Conservation (phyloP, 2,113 vertebrate species). For the Leptodactylus fuscus region DNA sequence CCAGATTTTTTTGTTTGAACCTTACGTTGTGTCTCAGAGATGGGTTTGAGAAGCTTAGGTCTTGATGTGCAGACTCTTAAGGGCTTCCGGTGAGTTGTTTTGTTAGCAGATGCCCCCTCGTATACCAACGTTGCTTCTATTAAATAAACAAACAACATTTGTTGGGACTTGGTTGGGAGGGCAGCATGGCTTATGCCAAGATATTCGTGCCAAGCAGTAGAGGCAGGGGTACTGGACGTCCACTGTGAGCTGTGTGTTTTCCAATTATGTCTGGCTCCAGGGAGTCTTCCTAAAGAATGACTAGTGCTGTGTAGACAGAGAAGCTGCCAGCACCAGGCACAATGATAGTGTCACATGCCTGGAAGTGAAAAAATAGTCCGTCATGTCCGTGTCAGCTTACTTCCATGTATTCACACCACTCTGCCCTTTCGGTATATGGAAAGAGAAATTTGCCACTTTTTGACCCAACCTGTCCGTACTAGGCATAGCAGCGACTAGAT, state of each 20-base stretch:
- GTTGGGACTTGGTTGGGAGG: not conserved
- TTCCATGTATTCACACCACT: not conserved
- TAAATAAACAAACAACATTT: conserved; percentile 25
- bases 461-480: not conserved
- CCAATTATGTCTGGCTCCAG: conserved; percentile 56
- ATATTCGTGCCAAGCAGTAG: conserved; percentile 50
- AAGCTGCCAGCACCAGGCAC: conserved; percentile 26
- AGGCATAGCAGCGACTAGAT: too few relatives aligned
- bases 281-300: conserved; percentile 54
- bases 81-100: not conserved
- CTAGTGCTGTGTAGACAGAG: conserved; percentile 18
- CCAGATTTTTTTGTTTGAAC: conserved; percentile 31
- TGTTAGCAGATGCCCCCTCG: not conserved
- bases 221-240: conserved; percentile 26
- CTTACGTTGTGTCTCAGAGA: conserved; percentile 8
- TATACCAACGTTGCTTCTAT: conserved; percentile 8
- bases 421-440: not conserved
- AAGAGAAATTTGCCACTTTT: not conserved
- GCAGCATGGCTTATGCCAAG: conserved; percentile 38
- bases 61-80: not conserved
- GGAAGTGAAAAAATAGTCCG: conserved; percentile 10
- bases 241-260: conserved; percentile 47
- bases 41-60: not conserved
- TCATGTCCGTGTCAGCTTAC: not conserved
- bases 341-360: not conserved